phyloP scores from a whole-genome alignment of 2,113 vertebrate genomes.

The Engraulis encrasicolus region DNA sequence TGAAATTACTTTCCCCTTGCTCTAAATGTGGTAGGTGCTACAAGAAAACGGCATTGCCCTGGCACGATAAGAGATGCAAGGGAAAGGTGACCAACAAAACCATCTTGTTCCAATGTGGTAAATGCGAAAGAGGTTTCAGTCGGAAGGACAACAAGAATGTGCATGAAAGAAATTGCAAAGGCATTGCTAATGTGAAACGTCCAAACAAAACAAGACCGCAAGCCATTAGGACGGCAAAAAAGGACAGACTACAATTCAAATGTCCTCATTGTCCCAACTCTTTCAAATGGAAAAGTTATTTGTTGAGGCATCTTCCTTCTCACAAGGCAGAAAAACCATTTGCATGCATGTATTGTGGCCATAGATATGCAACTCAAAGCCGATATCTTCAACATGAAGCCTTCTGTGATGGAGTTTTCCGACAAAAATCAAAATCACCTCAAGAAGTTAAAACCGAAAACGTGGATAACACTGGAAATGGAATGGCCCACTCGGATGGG shows the following conservation, averaged over 20 bases:
- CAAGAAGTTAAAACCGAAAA: constrained; percentile 22
- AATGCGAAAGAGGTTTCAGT: constrained; percentile 33
- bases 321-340: constrained; percentile 64
- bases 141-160: constrained; percentile 24
- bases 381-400: constrained; percentile 66
- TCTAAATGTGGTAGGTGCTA: constrained; percentile 67
- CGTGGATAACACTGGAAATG: constrained; percentile 26
- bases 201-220: not conserved
- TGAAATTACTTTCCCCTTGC: constrained; percentile 63
- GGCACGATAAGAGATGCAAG: constrained; percentile 52
- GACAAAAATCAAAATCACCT: not conserved
- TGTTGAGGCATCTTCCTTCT: constrained; percentile 64
- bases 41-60: constrained; percentile 55
- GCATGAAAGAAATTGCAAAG: constrained; percentile 39
- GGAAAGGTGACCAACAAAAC: not conserved
- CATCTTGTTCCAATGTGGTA: constrained; percentile 31
- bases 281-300: constrained; percentile 64
- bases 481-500: constrained; percentile 8
- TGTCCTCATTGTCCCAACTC: constrained; percentile 69
- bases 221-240: constrained; percentile 1
- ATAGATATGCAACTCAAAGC: constrained; percentile 53
- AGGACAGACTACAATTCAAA: constrained; percentile 42
- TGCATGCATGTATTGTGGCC: constrained; percentile 66
- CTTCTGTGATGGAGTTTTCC: constrained; percentile 59
- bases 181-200: constrained; percentile 6